Evolutionary conservation across 2,888 invertebrate species (phyloP).

Genomic region (Xanthia icteritia): DNA sequence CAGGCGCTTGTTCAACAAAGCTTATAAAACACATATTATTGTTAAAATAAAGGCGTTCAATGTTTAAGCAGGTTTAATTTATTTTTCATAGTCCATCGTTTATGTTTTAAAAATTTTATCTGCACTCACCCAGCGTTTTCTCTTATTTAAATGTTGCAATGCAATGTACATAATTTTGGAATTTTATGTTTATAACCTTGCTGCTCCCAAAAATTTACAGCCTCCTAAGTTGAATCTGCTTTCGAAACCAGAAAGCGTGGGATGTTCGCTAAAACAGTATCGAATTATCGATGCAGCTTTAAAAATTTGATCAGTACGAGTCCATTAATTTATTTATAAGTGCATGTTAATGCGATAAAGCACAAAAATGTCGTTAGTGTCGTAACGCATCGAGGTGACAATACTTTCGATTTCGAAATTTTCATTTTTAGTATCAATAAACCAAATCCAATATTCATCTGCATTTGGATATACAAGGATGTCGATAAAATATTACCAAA

Average conservation of each 20-base stretch:
- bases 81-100: constrained; percentile 25
- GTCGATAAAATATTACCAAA: constrained; percentile 45
- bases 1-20: constrained; percentile 14
- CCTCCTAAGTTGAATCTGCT: constrained; percentile 31
- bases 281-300: constrained; percentile 17
- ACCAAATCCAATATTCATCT: constrained; percentile 54
- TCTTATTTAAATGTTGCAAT: constrained; percentile 40
- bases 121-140: constrained; percentile 32
- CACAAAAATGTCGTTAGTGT: constrained; percentile 25
- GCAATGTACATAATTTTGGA: constrained; percentile 30
- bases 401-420: constrained; percentile 62
- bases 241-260: constrained; percentile 61
- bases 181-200: constrained; percentile 32
- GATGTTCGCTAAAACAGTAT: constrained; percentile 49
- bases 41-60: background rate
- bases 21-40: constrained; percentile 41
- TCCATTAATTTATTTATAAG: constrained; percentile 35
- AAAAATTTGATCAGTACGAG: constrained; percentile 23
- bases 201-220: constrained; percentile 37
- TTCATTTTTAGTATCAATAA: constrained; percentile 39
- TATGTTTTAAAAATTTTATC: constrained; percentile 18
- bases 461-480: constrained; percentile 61
- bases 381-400: constrained; percentile 46
- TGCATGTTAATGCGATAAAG: constrained; percentile 41
- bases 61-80: background rate